Base-by-base conservation (phyloP, 2,113 vertebrate species). In the Odontesthes bonariensis region DNA sequence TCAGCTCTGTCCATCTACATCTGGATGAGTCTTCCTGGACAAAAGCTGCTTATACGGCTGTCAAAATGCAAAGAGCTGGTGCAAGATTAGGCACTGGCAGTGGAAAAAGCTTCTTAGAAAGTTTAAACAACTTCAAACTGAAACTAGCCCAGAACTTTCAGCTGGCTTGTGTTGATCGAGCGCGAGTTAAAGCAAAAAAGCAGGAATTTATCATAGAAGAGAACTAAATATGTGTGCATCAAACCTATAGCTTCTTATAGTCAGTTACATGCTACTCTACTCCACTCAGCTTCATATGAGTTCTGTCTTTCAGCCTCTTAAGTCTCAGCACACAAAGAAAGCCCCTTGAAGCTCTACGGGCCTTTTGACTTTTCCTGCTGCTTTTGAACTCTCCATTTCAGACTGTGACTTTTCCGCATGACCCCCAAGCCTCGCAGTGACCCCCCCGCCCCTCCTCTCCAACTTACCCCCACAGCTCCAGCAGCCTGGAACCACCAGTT, bases 331-430 rank as follows among this genome's bases (percentile, higher is more conserved):
- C 75, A 84, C 82, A 89, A 87, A 90, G 83, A 91, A 84, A 85
- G 53, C 54, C 82, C 77, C 88, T 84, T 64, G 44, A 89, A 77
- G 89, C 77, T 79, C 75, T 42, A 49, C 53, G 19, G 77, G 71
- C 86, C 83, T 83, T 88, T 90, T 91, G 82, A 91, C 90, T 87
- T 86, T 71, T 77, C 83, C 75, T 83, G 88, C 90, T 81, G 81
- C 76, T 90, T 91, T 86, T 94, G 86, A 93, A 91, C 87, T 88
- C 89, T 85, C 82, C 77, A 86, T 92, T 93, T 86, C 92, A 88
- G 83, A 80, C 75, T 63, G 75, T 82, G 92, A 91, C 89, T 91
- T 91, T 91, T 91, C 83, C 83, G 77, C 75, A 88, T 89, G 92
- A 94, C 90, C 92, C 92, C 86, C 66, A 78, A 85, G 86, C 77